These are phyloP conservation scores for Cryptocephalus moraei DNA, from an alignment of 2,888 invertebrate species.

Conservation along the genomic window DNA sequence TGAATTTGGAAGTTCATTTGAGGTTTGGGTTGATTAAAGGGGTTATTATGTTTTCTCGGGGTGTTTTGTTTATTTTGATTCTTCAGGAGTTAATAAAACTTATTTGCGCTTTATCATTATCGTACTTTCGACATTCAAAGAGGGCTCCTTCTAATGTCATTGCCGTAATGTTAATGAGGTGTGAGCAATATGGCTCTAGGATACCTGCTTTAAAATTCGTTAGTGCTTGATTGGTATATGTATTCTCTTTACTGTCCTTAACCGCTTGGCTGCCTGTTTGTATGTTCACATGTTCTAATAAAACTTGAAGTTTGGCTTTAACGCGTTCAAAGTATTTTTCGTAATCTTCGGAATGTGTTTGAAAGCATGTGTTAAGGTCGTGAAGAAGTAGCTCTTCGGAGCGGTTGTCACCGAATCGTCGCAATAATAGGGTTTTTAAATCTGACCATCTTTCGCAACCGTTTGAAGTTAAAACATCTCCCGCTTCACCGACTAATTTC, in stretches of 20 bases:
- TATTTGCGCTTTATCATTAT: constrained; percentile 8
- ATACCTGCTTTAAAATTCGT: constrained; percentile 6
- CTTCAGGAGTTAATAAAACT: constrained; percentile 4
- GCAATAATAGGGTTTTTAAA: constrained; percentile 7
- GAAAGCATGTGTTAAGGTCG: constrained; percentile 10
- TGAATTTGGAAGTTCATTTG: too few relatives aligned
- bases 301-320: constrained; percentile 14
- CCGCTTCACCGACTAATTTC: constrained; percentile 10
- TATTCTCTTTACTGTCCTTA: too few relatives aligned
- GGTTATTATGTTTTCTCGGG: too few relatives aligned
- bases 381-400: constrained; percentile 10
- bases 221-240: constrained; percentile 6
- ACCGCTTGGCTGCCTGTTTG: too few relatives aligned
- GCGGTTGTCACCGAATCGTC: constrained; percentile 10
- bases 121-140: constrained; percentile 8
- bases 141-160: constrained; percentile 7
- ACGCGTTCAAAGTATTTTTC: constrained; percentile 12
- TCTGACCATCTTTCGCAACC: constrained; percentile 5
- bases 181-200: constrained; percentile 8
- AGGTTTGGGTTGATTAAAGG: too few relatives aligned
- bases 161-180: constrained; percentile 5
- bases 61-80: neutral
- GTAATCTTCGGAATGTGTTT: constrained; percentile 10
- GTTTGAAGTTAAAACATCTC: constrained; percentile 1
- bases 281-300: constrained; percentile 10